Evolutionary conservation across 2,113 vertebrate species (phyloP).

Genomic region (Notechis scutatus): DNA sequence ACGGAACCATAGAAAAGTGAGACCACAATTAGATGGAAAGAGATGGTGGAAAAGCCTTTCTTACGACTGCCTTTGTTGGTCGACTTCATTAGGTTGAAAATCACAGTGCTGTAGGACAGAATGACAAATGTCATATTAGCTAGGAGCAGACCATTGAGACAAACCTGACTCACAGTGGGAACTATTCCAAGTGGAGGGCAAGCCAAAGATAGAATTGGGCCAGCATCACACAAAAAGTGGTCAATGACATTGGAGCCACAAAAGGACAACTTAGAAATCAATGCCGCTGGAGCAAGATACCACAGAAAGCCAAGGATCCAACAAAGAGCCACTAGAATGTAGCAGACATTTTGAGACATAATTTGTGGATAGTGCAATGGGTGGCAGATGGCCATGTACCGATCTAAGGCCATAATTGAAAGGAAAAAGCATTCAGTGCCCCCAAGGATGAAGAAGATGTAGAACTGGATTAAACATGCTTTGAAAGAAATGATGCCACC

Average conservation of each 20-base stretch:
- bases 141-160: background rate
- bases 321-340: background rate
- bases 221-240: slow-evolving; percentile 3
- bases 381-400: background rate
- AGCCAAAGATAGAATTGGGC: background rate
- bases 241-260: background rate
- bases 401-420: background rate
- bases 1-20: background rate
- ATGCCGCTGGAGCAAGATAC: background rate
- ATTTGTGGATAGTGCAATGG: background rate
- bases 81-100: background rate
- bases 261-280: slow-evolving; percentile 1
- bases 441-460: background rate
- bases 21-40: background rate
- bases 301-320: background rate
- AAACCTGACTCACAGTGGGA: background rate
- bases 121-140: background rate
- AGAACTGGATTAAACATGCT: background rate
- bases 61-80: background rate
- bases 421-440: background rate
- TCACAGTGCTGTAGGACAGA: background rate
- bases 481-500: background rate
- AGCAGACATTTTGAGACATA: background rate
- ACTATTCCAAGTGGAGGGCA: background rate
- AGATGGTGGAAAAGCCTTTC: background rate